These are phyloP conservation scores for Orcinus orca DNA, from an alignment of 2,113 vertebrate species.

Conservation along the genomic window DNA sequence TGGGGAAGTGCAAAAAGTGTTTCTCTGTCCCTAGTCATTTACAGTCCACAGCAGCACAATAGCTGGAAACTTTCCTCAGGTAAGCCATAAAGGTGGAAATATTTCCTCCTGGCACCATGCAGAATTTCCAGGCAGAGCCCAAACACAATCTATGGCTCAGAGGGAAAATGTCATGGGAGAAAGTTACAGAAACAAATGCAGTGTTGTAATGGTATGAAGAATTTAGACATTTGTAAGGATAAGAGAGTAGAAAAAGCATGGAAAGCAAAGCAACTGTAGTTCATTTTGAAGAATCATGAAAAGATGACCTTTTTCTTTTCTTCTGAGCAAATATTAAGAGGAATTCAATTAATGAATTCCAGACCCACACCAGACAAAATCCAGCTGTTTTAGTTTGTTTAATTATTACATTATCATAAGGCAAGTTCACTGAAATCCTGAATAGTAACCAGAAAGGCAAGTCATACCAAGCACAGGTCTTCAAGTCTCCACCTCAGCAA, in stretches of 20 bases:
- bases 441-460: background rate
- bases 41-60: background rate
- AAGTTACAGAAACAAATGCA: background rate
- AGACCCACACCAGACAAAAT: constrained; percentile 12
- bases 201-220: background rate
- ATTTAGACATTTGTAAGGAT: background rate
- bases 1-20: background rate
- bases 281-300: constrained; percentile 11
- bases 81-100: background rate
- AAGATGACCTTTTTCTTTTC: background rate
- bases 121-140: background rate
- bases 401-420: constrained; percentile 2
- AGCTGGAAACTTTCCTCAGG: background rate
- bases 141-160: background rate
- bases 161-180: background rate
- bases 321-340: constrained; percentile 12
- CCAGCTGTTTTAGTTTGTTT: constrained; percentile 7
- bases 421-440: background rate
- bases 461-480: background rate
- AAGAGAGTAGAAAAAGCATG: background rate
- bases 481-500: background rate
- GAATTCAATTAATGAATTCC: constrained; percentile 25
- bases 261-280: background rate
- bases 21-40: background rate
- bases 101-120: background rate